phyloP scores from a whole-genome alignment of 2,888 invertebrate genomes.

The Bibio marci region DNA sequence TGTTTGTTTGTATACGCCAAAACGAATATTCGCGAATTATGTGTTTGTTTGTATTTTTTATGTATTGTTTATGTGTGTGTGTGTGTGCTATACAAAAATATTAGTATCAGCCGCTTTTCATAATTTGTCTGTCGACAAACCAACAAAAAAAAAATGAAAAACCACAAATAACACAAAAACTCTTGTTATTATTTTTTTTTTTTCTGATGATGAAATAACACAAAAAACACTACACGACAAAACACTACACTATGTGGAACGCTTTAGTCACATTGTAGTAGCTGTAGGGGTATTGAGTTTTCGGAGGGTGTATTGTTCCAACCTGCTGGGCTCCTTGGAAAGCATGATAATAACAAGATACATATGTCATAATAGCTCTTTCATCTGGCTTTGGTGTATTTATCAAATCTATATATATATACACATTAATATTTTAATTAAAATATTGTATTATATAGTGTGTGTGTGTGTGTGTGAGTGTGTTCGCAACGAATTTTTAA shows the following conservation, averaged over 20 bases:
- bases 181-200: too few relatives aligned
- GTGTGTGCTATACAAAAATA: too few relatives aligned
- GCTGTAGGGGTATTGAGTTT: constrained; percentile 24
- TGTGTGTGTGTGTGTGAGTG: background rate
- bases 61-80: too few relatives aligned
- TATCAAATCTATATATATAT: constrained; percentile 74
- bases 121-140: too few relatives aligned
- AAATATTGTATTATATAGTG: background rate
- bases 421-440: background rate
- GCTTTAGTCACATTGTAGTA: constrained; percentile 31
- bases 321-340: constrained; percentile 99
- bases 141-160: too few relatives aligned
- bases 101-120: too few relatives aligned
- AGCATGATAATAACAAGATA: constrained; percentile 99
- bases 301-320: constrained; percentile 31
- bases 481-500: too few relatives aligned
- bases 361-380: constrained; percentile 99
- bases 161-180: too few relatives aligned
- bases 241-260: constrained; percentile 25
- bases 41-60: too few relatives aligned
- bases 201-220: too few relatives aligned
- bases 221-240: constrained; percentile 5
- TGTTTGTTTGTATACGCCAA: too few relatives aligned
- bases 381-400: constrained; percentile 99
- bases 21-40: too few relatives aligned